Base-by-base conservation (phyloP, 2,797 vertebrate genomes). In the Pipistrellus pipistrellus region DNA sequence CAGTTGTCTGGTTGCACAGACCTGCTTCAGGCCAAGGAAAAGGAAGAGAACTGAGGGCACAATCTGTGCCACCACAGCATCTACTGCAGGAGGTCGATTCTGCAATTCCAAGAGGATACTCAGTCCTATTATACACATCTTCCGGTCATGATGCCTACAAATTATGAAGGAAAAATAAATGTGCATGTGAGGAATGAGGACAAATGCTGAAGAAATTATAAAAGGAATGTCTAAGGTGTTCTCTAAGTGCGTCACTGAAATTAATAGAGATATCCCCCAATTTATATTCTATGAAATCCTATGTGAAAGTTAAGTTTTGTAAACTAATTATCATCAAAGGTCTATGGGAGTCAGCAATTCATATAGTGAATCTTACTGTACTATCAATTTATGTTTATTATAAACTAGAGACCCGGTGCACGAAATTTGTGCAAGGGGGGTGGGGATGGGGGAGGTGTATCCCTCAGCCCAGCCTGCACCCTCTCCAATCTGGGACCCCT, bases 121-220 rank as follows among this genome's bases (percentile, higher is more conserved):
- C 92, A 99, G 98, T 78, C 99, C 99, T 46, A 99, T 99, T 98
- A 99, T 99, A 96, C 99, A 99, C 98, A 99, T 99, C 98, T 99
- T 99, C 71, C 99, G 99, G 97, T 99, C 99, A 23, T 99, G 99
- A 75, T 99, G 98, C 85, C 99, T 99, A 97, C 68, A 96, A 97
- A 76, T 46, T 32, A 59, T 18, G 32, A 77, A 73, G 48, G 5
- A 27, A 46, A 91, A 75, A 55, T 72, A 85, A 68, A 55, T 4
- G 15, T 12, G 38, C 11, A 69, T 44, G 12, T 77, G 35, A 94
- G 80, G 69, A 87, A 73, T 48, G n/a, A 77, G 27, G 77, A 77
- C 53, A 91, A 44, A 77, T 32, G 48, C 23, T 53, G 57, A 18
- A 71, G 32, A 77, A 80, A 90, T 68, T 75, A 59, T 59, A 57